phyloP scores from a whole-genome alignment of 1,140 invertebrate genomes.

The Nephotettix cincticeps region DNA sequence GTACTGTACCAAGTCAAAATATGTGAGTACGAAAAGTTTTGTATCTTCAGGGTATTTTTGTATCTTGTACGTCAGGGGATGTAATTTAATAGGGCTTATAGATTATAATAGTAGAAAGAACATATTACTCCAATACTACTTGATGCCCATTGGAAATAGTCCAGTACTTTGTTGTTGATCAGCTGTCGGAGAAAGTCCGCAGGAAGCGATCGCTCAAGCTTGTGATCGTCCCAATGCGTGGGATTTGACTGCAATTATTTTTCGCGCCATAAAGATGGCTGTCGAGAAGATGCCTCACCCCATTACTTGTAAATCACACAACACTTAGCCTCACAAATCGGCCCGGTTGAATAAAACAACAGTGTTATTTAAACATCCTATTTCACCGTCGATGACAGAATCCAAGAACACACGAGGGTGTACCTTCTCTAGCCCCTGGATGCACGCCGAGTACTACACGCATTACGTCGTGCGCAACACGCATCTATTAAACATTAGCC shows the following conservation, averaged over 20 bases:
- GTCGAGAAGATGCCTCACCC: background rate
- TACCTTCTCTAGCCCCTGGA: no score
- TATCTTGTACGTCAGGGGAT: background rate
- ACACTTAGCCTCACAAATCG: slow-evolving; percentile 4
- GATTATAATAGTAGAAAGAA: background rate
- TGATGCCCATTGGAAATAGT: background rate
- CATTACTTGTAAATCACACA: slow-evolving; percentile 8
- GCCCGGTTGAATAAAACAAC: slow-evolving; percentile 3
- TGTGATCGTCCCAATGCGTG: background rate
- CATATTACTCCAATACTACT: background rate
- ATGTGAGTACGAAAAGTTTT: background rate
- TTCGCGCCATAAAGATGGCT: slow-evolving; percentile 9
- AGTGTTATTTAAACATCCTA: slow-evolving; percentile 9
- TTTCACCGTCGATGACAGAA: background rate
- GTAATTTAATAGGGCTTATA: background rate
- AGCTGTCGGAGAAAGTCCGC: background rate
- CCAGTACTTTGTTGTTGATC: background rate
- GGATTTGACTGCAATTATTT: slow-evolving; percentile 6
- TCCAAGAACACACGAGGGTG: background rate
- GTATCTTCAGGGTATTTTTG: background rate
- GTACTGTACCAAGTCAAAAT: no score
- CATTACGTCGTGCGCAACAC: no score
- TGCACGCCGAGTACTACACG: no score
- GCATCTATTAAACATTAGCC: no score
- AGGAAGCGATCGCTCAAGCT: background rate